Conservation (phyloP, 2,797 vertebrate species). For the Notolepis coatsorum region DNA sequence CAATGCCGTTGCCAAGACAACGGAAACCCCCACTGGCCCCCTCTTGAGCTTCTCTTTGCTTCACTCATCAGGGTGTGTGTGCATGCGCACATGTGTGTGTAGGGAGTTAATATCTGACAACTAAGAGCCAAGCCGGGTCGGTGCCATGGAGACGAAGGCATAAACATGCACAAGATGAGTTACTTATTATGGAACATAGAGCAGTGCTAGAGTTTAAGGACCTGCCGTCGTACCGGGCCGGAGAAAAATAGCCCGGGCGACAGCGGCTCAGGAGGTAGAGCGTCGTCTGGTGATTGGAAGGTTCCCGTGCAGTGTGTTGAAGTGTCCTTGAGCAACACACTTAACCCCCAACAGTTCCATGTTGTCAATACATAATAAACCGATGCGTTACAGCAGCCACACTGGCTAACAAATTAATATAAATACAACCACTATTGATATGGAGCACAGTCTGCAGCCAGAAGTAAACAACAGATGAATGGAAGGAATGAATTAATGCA, state of each 20-base stretch:
- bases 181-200: background rate
- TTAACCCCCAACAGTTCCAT: no score
- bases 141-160: constrained; percentile 47
- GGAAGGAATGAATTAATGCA: background rate
- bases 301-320: no score
- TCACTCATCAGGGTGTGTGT: constrained; percentile 30
- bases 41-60: constrained; percentile 45
- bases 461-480: no score
- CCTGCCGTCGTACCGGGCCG: no score
- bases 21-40: constrained; percentile 57
- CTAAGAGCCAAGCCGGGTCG: constrained; percentile 34
- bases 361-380: no score
- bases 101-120: constrained; percentile 48
- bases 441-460: background rate
- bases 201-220: background rate
- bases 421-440: no score
- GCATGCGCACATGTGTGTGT: constrained; percentile 1
- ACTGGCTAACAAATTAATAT: no score
- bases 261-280: no score
- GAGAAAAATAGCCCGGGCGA: no score
- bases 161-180: background rate
- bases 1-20: constrained; percentile 68
- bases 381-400: no score
- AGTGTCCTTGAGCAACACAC: no score
- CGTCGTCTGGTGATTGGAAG: no score